Evolutionary conservation across 2,113 vertebrate genomes (phyloP), one percentile per base, ranked within the genome.

Genomic region (Rhynchomys soricoides): DNA sequence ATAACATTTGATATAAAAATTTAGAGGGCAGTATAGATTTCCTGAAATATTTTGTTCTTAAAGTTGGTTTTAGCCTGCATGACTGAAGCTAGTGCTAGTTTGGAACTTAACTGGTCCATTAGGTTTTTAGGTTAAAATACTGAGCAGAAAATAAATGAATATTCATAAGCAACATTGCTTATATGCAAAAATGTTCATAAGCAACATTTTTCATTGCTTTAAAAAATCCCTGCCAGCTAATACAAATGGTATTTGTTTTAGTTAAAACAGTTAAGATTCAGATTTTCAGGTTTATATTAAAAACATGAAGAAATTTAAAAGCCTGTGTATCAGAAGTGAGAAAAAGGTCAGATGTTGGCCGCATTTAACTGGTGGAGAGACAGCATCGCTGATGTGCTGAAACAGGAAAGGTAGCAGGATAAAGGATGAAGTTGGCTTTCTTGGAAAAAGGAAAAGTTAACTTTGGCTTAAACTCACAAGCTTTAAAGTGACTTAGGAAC

Each of bases 61-160:
- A 1, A 37, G n/a, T 8, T 43, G 48, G 34, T 52, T 64, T 50
- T 45, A 59, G 45, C 22, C 29, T 89, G 11, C 17, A 75, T 81
- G 52, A 24, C 31, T 55, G 21, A 86, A 94, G 12, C 55, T 90
- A 86, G 89, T 13, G 3, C 17, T 74, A 29, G 71, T 74, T 73
- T 79, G 7, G 59, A 59, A 83, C 57, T 74, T 85, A 55, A 66
- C 70, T 26, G 59, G 31, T 26, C 59, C 40, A 45, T 52, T 62
- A 31, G 13, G n/a, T 71, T 45, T 96, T 74, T 89, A 92, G 66
- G n/a, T 5, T 78, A 93, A 64, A 97, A 22, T 37, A 55, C 8
- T 59, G 62, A 93, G 43, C 31, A 94, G 91, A 88, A 85, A 90
- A 94, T 43, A 90, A 95, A 7, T n/a, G 48, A 96, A 89, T 68